These are phyloP conservation scores for Poecilobothrus nobilitatus DNA, from an alignment of 2,888 invertebrate genomes.

Conservation along the genomic window DNA sequence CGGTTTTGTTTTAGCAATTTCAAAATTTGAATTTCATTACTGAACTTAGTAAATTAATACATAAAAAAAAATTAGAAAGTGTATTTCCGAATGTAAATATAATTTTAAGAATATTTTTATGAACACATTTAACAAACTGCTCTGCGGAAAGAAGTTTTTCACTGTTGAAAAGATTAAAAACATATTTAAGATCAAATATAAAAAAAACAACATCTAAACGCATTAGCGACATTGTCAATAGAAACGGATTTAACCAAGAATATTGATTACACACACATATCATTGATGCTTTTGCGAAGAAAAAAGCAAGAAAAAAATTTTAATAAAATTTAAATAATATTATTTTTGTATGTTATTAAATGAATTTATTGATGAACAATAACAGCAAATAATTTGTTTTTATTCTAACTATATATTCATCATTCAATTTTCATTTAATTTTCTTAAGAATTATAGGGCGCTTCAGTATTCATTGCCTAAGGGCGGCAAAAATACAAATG, in stretches of 20 bases:
- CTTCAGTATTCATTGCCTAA: constrained; percentile 6
- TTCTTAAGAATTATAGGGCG: constrained; percentile 5
- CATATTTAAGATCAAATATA: constrained; percentile 7
- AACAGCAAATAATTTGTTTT: background rate
- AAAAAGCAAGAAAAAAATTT: constrained; percentile 8
- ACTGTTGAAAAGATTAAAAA: constrained; percentile 8
- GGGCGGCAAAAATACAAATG: constrained; percentile 5
- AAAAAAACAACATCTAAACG: no score
- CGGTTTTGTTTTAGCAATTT: no score
- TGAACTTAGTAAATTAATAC: constrained; percentile 7
- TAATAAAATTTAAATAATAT: no score
- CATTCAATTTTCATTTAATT: background rate
- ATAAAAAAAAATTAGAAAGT: constrained; percentile 9
- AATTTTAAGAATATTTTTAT: constrained; percentile 9
- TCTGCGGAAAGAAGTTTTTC: constrained; percentile 8
- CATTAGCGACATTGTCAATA: no score
- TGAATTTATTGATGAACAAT: constrained; percentile 3
- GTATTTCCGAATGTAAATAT: constrained; percentile 8
- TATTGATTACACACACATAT: background rate
- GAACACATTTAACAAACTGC: constrained; percentile 1
- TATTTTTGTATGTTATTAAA: background rate
- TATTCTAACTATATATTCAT: background rate
- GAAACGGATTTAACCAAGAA: no score
- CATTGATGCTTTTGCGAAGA: constrained; percentile 7
- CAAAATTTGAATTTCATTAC: no score